These are phyloP conservation scores for Intellagama lesueurii DNA, from an alignment of 2,797 vertebrate species.

Conservation along the genomic window DNA sequence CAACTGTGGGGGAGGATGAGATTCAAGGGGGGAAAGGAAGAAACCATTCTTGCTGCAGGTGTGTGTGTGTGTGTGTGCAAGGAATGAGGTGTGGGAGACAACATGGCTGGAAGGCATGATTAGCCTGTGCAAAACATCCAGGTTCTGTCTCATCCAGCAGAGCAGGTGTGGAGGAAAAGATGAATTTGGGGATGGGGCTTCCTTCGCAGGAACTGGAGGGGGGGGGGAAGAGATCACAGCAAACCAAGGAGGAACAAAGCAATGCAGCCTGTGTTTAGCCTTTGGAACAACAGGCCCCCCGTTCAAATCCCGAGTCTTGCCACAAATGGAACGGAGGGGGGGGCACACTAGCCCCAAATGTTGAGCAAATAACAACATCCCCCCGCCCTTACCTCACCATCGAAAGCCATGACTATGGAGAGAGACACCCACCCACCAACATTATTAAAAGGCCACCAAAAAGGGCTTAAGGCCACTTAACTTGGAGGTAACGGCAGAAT, in stretches of 20 bases:
- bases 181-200: too few relatives aligned
- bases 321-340: background rate
- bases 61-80: too few relatives aligned
- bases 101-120: background rate
- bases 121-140: background rate
- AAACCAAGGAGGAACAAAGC: background rate
- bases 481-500: too few relatives aligned
- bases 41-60: background rate
- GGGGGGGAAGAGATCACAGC: background rate
- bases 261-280: rapidly evolving
- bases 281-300: background rate
- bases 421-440: too few relatives aligned
- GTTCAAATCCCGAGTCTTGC: background rate
- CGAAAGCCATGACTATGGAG: too few relatives aligned
- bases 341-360: background rate
- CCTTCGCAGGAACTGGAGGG: rapidly evolving
- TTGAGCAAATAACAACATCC: too few relatives aligned
- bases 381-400: too few relatives aligned
- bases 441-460: too few relatives aligned
- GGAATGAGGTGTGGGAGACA: background rate
- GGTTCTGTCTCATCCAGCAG: background rate
- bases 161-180: background rate
- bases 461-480: too few relatives aligned
- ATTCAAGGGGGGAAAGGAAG: background rate
- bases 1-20: background rate